These are phyloP conservation scores for Hirtodrosophila cameraria DNA, from an alignment of 2,888 invertebrate genomes.

Conservation along the genomic window DNA sequence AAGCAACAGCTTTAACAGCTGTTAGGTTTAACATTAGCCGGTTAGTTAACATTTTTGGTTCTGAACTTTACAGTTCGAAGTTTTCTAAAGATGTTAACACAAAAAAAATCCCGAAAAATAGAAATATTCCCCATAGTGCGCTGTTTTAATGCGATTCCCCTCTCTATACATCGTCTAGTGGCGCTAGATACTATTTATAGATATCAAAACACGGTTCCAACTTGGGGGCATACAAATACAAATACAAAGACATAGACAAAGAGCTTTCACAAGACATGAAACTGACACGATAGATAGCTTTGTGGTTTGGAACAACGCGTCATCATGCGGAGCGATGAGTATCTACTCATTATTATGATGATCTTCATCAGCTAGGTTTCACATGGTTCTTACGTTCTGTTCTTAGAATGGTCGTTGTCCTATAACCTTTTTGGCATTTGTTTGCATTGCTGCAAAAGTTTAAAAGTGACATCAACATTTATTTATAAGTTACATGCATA, in stretches of 20 bases:
- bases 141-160: slow-evolving; percentile 41
- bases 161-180: slow-evolving; percentile 5
- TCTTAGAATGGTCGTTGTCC: slow-evolving; percentile 69
- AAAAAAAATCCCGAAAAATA: too few relatives aligned
- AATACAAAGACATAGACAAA: not conserved
- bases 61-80: too few relatives aligned
- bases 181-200: slow-evolving; percentile 53
- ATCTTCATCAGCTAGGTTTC: slow-evolving; percentile 4
- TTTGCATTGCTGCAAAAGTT: slow-evolving; percentile 38
- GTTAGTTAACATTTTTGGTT: too few relatives aligned
- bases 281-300: slow-evolving; percentile 21
- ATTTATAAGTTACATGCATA: slow-evolving; percentile 67
- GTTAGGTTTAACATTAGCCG: too few relatives aligned
- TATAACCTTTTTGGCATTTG: slow-evolving; percentile 66
- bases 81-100: too few relatives aligned
- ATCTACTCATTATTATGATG: slow-evolving; percentile 24
- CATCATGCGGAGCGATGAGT: slow-evolving; percentile 37
- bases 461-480: slow-evolving; percentile 76
- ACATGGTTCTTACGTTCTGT: slow-evolving; percentile 2
- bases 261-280: slow-evolving; percentile 30
- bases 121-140: too few relatives aligned
- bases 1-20: too few relatives aligned
- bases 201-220: slow-evolving; percentile 25
- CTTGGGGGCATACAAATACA: slow-evolving; percentile 23
- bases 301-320: slow-evolving; percentile 33